A percentile compares a stretch with the other conserved stretches of the same genome.
phyloP scores from a whole-genome alignment of 2,113 vertebrate species.

The Lampris megalopsis region DNA sequence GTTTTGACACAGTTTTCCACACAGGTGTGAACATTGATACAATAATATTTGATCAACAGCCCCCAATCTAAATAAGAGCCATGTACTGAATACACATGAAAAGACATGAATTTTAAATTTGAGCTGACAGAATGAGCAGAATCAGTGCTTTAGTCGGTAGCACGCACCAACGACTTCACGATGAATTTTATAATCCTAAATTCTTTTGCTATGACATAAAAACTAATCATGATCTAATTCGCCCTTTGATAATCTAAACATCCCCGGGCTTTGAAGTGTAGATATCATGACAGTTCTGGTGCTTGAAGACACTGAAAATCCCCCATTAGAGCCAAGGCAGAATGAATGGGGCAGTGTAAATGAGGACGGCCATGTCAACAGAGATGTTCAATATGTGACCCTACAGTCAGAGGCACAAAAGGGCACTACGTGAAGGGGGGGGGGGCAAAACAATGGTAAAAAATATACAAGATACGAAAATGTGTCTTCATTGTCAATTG shows the following conservation, averaged over 20 bases:
- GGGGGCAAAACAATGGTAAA: too few species aligned
- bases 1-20: too few species aligned
- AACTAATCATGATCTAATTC: slow-evolving; percentile 61
- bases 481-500: too few species aligned
- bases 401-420: slow-evolving; percentile 30
- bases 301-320: slow-evolving; percentile 69
- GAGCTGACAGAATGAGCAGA: too few species aligned
- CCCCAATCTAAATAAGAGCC: too few species aligned
- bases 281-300: slow-evolving; percentile 63
- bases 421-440: too few species aligned
- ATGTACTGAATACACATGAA: neutral
- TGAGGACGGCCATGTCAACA: slow-evolving; percentile 54
- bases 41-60: too few species aligned
- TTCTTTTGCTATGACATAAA: slow-evolving; percentile 38
- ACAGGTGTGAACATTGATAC: too few species aligned
- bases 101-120: neutral
- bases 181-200: slow-evolving; percentile 23
- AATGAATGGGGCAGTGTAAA: slow-evolving; percentile 61
- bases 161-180: neutral
- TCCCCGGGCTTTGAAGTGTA: slow-evolving; percentile 67
- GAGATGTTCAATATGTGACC: slow-evolving; percentile 37
- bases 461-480: too few species aligned
- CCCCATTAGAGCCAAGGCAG: slow-evolving; percentile 46
- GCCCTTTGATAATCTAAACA: slow-evolving; percentile 49
- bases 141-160: neutral